phyloP scores from a whole-genome alignment of 2,888 invertebrate genomes.

The Barypeithes pellucidus region DNA sequence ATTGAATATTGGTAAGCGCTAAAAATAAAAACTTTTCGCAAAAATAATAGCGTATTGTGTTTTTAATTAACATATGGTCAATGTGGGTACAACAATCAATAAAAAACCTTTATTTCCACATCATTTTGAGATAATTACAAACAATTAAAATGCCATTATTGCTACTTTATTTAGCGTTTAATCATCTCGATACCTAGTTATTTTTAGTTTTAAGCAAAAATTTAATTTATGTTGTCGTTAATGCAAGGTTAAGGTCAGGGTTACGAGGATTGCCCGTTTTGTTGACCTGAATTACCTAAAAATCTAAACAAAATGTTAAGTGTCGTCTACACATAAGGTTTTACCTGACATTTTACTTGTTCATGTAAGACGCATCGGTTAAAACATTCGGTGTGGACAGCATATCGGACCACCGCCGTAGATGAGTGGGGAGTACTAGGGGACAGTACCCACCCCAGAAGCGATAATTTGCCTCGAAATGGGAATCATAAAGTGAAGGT shows the following conservation, averaged over 20 bases:
- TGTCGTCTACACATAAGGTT: too few species aligned
- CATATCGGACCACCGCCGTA: too few species aligned
- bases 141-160: neutral
- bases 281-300: too few species aligned
- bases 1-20: too few species aligned
- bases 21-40: neutral
- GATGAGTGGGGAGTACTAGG: too few species aligned
- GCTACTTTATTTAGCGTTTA: constrained; percentile 2
- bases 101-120: neutral
- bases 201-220: neutral
- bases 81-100: constrained; percentile 8
- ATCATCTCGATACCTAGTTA: constrained; percentile 1
- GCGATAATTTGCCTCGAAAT: too few species aligned
- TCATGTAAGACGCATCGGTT: too few species aligned
- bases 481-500: too few species aligned
- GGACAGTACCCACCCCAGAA: too few species aligned
- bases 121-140: constrained; percentile 4
- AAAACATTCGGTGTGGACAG: too few species aligned
- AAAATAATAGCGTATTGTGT: neutral
- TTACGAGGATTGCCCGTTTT: neutral
- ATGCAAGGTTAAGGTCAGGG: neutral
- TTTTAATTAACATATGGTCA: constrained; percentile 5
- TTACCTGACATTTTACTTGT: too few species aligned
- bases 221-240: neutral
- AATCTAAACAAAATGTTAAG: too few species aligned